Evolutionary conservation across 2,113 vertebrate genomes (phyloP), one percentile per base, ranked within the genome.

Genomic region (Ornithorhynchus anatinus): DNA sequence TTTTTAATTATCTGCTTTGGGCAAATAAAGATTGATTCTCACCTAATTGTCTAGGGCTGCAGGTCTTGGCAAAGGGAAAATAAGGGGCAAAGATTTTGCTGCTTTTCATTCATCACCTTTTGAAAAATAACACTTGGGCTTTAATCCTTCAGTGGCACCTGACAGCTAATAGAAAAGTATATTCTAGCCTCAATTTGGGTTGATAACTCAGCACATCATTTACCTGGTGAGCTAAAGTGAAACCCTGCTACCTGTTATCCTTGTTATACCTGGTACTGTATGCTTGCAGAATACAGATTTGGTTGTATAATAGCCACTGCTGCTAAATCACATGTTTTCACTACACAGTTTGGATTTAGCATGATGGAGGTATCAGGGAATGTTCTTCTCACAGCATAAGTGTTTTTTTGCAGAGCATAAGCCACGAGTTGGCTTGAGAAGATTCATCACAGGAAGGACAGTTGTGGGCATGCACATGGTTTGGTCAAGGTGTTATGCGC

Each of bases 21-120:
- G 72, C 59, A 75, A 69, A 79, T 39, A 48, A 66, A 72, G 72
- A 45, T 37, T 60, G 51, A 74, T 59, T 71, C 63, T 56, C 32
- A 54, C 32, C 25, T 54, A 39, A 38, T 29, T 67, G 72, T 56
- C 75, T 48, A 79, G 71, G 63, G 40, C 1, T 10, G 3, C 38
- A 42, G 32, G 32, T 48, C 3, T 29, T 47, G 15, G 27, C 35
- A 62, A 70, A 37, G 61, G 47, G 25, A 38, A 66, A 45, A 10
- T 20, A 19, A 48, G 43, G 65, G 53, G 35, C 35, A 35, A 66
- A 72, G 66, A 29, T 31, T 25, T 57, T 36, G 71, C 25, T 58
- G n/a, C 48, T 69, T 69, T 68, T 77, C 59, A 61, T 68, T 61
- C 58, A 63, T 62, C 40, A 67, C 44, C 10, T 32, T 53, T 54